These are phyloP conservation scores for Platygyra sinensis DNA, from an alignment of 64 coral and sea anemone species.

Conservation along the genomic window DNA sequence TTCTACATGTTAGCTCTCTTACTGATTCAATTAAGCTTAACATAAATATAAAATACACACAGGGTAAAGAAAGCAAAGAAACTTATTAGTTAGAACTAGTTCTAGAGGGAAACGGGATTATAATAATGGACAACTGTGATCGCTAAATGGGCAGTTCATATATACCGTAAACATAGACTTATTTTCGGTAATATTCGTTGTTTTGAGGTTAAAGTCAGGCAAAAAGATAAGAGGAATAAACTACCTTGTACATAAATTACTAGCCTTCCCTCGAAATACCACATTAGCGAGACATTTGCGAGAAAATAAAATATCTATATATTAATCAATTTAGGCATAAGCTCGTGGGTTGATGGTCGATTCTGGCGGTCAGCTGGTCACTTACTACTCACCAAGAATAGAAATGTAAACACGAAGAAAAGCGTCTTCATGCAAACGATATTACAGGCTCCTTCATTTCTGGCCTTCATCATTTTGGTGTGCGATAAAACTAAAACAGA, in stretches of 20 bases:
- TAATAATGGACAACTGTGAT: too few relatives aligned
- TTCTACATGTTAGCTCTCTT: too few relatives aligned
- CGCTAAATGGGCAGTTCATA: neutral
- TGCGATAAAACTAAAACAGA: neutral
- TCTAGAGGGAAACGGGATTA: too few relatives aligned
- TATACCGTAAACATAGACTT: neutral
- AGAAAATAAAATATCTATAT: neutral
- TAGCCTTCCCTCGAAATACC: neutral
- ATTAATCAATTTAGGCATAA: neutral
- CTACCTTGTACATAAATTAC: neutral
- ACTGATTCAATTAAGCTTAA: too few relatives aligned
- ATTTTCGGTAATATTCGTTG: neutral
- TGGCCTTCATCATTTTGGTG: neutral
- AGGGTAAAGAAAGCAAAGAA: too few relatives aligned
- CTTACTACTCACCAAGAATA: slow-evolving; percentile 55
- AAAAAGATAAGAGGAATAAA: neutral
- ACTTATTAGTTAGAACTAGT: too few relatives aligned
- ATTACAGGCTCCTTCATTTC: slow-evolving; percentile 59
- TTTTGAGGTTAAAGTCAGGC: neutral
- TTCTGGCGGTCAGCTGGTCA: neutral
- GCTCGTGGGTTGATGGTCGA: too few relatives aligned
- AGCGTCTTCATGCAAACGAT: slow-evolving; percentile 61
- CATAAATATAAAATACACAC: too few relatives aligned
- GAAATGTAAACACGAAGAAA: slow-evolving; percentile 64
- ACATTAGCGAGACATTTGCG: neutral